Evolutionary conservation across 2,113 vertebrate genomes (phyloP).

Genomic region (Paracanthobrama guichenoti): DNA sequence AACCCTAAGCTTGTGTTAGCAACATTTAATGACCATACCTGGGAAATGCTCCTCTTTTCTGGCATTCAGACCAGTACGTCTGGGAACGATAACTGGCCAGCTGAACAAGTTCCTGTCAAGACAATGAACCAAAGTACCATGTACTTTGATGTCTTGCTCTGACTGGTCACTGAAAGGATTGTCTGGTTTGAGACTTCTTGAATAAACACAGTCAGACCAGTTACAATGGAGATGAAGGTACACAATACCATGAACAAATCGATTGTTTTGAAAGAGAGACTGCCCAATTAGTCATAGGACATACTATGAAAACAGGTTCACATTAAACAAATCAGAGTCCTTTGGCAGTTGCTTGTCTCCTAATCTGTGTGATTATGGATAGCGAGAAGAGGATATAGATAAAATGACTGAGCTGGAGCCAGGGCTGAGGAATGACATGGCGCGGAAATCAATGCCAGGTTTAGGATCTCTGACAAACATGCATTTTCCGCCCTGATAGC

Average conservation of each 20-base stretch:
- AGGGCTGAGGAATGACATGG: constrained; percentile 34
- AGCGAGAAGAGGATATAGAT: constrained; percentile 20
- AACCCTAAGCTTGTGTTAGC: not conserved
- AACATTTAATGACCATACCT: not conserved
- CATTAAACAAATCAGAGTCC: constrained; percentile 8
- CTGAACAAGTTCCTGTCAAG: constrained; percentile 11
- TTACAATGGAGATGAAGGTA: constrained; percentile 1
- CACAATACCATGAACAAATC: constrained; percentile 18
- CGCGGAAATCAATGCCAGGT: constrained; percentile 53
- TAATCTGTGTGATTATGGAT: constrained; percentile 37
- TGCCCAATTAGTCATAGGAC: constrained; percentile 10
- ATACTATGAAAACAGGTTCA: constrained; percentile 34
- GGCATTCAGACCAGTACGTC: not conserved
- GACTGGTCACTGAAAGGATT: not conserved
- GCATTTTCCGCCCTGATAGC: constrained; percentile 77
- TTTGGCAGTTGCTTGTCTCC: constrained; percentile 30
- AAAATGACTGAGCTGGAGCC: constrained; percentile 35
- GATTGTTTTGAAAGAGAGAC: constrained; percentile 22
- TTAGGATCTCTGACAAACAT: constrained; percentile 72
- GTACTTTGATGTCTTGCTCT: not conserved
- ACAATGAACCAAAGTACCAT: constrained; percentile 18
- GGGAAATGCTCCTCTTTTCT: not conserved
- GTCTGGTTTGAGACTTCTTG: constrained; percentile 9
- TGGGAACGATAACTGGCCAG: constrained; percentile 28
- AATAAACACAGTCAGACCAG: constrained; percentile 10